Percentiles rank a stretch among this genome's conserved stretches.
These are phyloP conservation scores for Steinernema carpocapsae DNA, from an alignment of 2,888 invertebrate genomes.

Conservation along the genomic window DNA sequence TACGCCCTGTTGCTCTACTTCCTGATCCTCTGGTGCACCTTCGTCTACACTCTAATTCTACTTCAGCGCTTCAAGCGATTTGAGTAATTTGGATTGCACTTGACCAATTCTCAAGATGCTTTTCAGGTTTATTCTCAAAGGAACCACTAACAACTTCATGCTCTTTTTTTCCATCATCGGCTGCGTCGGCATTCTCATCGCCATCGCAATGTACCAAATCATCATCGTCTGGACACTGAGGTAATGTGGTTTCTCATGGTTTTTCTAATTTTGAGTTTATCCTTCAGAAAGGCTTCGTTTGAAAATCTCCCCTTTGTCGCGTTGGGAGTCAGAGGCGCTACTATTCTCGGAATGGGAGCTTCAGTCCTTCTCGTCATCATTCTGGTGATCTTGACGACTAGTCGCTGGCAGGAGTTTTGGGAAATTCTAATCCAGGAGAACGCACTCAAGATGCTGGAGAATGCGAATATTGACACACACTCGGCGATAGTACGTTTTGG, in stretches of 20 bases:
- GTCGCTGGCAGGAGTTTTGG: background rate
- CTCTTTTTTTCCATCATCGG: background rate
- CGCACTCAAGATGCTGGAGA: background rate
- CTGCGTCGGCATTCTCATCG: background rate
- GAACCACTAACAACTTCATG: background rate
- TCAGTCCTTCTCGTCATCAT: background rate
- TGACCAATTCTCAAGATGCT: background rate
- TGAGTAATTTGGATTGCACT: too few relatives aligned
- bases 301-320: background rate
- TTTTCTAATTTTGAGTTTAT: background rate
- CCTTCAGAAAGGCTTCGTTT: background rate
- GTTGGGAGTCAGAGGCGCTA: background rate
- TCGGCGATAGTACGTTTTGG: background rate
- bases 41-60: too few relatives aligned
- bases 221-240: background rate
- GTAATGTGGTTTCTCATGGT: background rate
- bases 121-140: background rate
- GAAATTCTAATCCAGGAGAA: background rate
- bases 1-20: too few relatives aligned
- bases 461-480: background rate
- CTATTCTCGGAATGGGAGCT: background rate
- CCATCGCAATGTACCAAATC: background rate
- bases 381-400: background rate
- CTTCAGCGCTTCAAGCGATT: background rate
- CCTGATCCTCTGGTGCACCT: too few relatives aligned